phyloP scores from a whole-genome alignment of 2,888 invertebrate species.

The Cerceris rybyensis region DNA sequence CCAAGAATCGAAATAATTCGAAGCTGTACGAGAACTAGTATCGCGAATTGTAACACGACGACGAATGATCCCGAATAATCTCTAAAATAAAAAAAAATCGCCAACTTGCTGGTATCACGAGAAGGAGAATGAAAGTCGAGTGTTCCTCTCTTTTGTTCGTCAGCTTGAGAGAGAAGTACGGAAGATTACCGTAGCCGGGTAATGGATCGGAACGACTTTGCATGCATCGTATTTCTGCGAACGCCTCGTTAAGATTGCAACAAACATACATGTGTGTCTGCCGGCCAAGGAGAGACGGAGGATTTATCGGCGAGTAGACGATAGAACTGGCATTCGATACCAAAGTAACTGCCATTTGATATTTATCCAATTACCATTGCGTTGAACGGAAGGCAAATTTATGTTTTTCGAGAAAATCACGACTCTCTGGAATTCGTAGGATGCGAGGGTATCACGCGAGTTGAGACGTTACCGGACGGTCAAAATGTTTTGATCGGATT shows the following conservation, averaged over 20 bases:
- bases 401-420: conserved; percentile 6
- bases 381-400: conserved; percentile 26
- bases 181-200: conserved; percentile 26
- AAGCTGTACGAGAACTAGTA: no score
- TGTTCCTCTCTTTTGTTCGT: conserved; percentile 45
- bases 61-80: not conserved
- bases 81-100: conserved; percentile 11
- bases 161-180: conserved; percentile 27
- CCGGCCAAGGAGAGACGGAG: not conserved
- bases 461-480: not conserved
- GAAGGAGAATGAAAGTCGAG: conserved; percentile 28
- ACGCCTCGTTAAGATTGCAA: conserved; percentile 40
- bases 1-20: no score
- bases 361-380: conserved; percentile 45
- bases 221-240: conserved; percentile 29
- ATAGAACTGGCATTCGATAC: conserved; percentile 20
- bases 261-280: conserved; percentile 22
- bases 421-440: not conserved
- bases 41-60: no score
- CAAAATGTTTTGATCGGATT: conserved; percentile 19
- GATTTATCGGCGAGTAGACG: conserved; percentile 32
- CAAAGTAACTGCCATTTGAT: conserved; percentile 20
- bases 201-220: conserved; percentile 26
- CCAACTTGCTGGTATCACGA: not conserved
- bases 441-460: conserved; percentile 6